Percentiles rank a stretch among this genome's conserved stretches.
Evolutionary conservation across 2,113 vertebrate species (phyloP).

Genomic region (Lathamus discolor): DNA sequence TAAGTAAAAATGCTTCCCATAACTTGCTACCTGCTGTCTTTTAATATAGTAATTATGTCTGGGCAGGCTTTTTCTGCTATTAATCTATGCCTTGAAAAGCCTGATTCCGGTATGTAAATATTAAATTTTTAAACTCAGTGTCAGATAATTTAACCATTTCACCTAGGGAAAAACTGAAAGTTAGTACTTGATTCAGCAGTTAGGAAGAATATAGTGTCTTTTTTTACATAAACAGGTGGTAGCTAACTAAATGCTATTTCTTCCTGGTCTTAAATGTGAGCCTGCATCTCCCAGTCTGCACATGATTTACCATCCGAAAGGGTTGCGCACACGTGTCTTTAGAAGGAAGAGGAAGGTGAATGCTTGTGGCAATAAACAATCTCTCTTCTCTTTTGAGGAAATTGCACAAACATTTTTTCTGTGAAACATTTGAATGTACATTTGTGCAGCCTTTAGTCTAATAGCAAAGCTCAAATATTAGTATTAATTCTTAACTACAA

Average conservation of each 20-base stretch:
- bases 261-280: neutral
- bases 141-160: slow-evolving; percentile 7
- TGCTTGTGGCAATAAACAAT: neutral
- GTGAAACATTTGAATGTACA: neutral
- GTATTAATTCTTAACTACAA: neutral
- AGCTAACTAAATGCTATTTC: neutral
- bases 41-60: slow-evolving; percentile 42
- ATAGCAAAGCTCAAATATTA: neutral
- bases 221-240: neutral
- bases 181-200: neutral
- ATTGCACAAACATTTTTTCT: neutral
- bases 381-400: neutral
- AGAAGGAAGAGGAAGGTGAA: neutral
- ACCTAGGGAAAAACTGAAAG: neutral
- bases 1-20: slow-evolving; percentile 24
- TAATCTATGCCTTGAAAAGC: neutral
- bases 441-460: neutral
- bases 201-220: neutral
- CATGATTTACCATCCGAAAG: neutral
- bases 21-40: slow-evolving; percentile 34
- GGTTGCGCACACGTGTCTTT: neutral
- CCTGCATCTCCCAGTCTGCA: neutral
- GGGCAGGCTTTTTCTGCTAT: neutral
- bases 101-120: neutral
- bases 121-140: neutral